phyloP scores from a whole-genome alignment of 2,113 vertebrate genomes.

The Apodemus speciosus region DNA sequence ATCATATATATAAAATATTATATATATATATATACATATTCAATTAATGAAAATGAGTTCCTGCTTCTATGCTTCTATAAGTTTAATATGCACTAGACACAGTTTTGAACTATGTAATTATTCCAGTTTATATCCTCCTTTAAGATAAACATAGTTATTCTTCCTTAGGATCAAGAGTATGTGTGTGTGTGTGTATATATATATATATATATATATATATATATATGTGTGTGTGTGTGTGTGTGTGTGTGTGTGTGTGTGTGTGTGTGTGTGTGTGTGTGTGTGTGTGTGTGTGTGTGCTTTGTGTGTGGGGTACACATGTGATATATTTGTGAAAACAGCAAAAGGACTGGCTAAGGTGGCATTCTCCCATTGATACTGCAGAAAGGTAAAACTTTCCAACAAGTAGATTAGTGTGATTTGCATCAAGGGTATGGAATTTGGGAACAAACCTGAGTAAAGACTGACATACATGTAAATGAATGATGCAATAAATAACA shows the following conservation, averaged over 20 bases:
- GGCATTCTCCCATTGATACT: neutral
- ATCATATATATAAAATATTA: no score
- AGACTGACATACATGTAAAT: neutral
- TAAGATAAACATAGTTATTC: neutral
- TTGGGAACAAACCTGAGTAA: neutral
- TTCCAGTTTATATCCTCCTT: neutral
- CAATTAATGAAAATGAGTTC: slow-evolving; percentile 15
- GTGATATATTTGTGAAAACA: neutral
- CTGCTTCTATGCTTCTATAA: neutral
- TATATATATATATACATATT: neutral
- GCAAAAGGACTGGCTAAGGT: neutral
- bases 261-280: neutral
- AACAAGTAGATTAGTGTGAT: neutral
- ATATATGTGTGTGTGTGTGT: neutral
- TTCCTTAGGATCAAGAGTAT: neutral
- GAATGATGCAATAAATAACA: neutral
- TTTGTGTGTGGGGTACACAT: neutral
- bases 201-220: no score
- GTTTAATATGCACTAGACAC: neutral
- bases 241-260: neutral
- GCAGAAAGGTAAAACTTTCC: neutral
- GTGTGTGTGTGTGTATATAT: neutral
- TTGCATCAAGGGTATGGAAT: neutral
- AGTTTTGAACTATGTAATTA: neutral
- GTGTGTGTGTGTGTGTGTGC: neutral